A percentile compares a stretch with the other conserved stretches of the same genome.
phyloP scores from a whole-genome alignment of 2,113 vertebrate genomes.

The Seriola aureovittata region DNA sequence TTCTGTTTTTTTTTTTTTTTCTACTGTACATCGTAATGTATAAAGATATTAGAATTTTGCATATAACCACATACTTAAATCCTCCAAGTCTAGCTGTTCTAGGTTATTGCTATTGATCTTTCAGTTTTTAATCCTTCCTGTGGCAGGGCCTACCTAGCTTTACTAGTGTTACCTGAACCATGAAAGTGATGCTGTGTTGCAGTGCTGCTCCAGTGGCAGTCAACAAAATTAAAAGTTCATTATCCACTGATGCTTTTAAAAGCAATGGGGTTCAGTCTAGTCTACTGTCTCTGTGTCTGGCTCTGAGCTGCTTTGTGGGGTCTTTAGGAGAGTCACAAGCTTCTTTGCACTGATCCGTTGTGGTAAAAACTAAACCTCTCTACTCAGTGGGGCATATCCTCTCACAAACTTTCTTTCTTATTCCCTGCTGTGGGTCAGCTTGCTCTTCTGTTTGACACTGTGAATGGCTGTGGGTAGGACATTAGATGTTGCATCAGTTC shows the following conservation, averaged over 20 bases:
- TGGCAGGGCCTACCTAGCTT: not conserved
- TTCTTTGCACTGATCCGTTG: slow-evolving; percentile 69
- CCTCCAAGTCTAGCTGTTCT: not conserved
- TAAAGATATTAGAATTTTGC: not conserved
- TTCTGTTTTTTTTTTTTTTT: not conserved
- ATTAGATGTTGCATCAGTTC: not conserved
- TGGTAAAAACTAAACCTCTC: slow-evolving; percentile 53
- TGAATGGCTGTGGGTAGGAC: not conserved
- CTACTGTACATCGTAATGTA: not conserved
- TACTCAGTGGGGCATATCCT: slow-evolving; percentile 33
- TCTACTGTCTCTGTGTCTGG: slow-evolving; percentile 9
- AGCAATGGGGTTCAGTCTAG: slow-evolving; percentile 3
- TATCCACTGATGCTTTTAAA: slow-evolving; percentile 51
- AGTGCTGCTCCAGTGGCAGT: not conserved
- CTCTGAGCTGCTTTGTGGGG: slow-evolving; percentile 68
- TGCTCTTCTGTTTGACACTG: not conserved
- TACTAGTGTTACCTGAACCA: not conserved
- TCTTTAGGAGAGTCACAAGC: slow-evolving; percentile 64
- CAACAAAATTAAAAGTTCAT: slow-evolving; percentile 34
- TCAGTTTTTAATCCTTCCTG: not conserved
- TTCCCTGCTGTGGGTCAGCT: not conserved
- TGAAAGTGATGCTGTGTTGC: not conserved
- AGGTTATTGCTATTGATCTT: not conserved
- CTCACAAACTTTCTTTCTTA: slow-evolving; percentile 11
- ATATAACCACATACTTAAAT: not conserved